Percentiles rank a stretch among this genome's conserved stretches.
Evolutionary conservation across 1,140 invertebrate species (phyloP).

Genomic region (Aphelenchoides besseyi): DNA sequence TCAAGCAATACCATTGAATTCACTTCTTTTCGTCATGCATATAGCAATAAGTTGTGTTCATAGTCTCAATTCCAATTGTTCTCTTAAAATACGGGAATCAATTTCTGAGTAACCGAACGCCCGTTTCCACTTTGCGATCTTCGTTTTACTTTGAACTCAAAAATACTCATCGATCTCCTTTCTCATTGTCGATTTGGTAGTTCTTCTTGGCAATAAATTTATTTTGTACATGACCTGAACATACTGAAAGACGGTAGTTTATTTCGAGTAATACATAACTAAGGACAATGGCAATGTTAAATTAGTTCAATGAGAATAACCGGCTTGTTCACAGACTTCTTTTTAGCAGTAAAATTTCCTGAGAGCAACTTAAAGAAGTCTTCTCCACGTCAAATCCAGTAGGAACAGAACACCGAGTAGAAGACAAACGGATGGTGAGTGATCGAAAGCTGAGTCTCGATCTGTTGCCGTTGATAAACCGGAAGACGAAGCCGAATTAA

Average conservation of each 20-base stretch:
- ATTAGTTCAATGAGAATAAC: no score
- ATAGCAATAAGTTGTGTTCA: background rate
- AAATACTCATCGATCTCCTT: background rate
- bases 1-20: background rate
- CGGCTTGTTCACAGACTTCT: no score
- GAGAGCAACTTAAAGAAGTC: background rate
- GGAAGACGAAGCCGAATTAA: background rate
- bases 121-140: background rate
- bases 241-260: no score
- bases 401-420: background rate
- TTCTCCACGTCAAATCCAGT: background rate
- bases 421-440: background rate
- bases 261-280: no score
- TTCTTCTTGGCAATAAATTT: no score
- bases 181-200: no score
- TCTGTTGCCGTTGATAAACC: background rate
- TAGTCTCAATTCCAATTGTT: background rate
- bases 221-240: no score
- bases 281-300: no score
- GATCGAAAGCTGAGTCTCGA: background rate
- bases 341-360: background rate
- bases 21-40: background rate
- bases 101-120: background rate
- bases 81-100: background rate
- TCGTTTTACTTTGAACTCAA: background rate